Evolutionary conservation across 2,888 invertebrate species (phyloP).

Genomic region (Empis livida): DNA sequence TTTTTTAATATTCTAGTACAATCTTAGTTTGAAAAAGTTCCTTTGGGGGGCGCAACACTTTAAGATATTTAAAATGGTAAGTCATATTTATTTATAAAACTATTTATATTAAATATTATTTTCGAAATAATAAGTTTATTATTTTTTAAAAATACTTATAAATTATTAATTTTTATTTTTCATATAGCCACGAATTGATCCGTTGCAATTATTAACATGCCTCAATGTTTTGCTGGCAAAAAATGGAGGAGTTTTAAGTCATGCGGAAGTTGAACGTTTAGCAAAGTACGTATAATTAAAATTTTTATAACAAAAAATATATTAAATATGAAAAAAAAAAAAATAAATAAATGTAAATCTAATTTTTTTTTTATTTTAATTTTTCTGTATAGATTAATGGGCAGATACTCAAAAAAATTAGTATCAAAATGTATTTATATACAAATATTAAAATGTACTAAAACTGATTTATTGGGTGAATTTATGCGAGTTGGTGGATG

Average conservation of each 20-base stretch:
- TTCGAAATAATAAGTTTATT: neutral
- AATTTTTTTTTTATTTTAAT: neutral
- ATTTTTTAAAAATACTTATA: neutral
- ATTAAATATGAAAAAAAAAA: too few species aligned
- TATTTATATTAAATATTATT: neutral
- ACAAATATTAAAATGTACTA: constrained; percentile 79
- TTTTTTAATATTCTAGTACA: too few species aligned
- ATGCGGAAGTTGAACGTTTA: constrained; percentile 74
- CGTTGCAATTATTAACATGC: constrained; percentile 76
- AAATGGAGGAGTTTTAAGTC: constrained; percentile 77
- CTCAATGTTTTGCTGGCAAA: constrained; percentile 72
- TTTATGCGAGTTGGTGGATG: constrained; percentile 89
- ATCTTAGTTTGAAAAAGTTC: too few species aligned
- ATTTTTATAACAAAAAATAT: too few species aligned
- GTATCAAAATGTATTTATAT: constrained; percentile 93
- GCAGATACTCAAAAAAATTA: constrained; percentile 86
- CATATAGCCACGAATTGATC: constrained; percentile 83
- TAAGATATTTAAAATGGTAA: too few species aligned
- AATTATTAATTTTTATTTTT: constrained; percentile 12
- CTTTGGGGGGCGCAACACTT: too few species aligned
- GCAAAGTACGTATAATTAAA: constrained; percentile 54
- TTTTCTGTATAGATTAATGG: constrained; percentile 70
- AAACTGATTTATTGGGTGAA: constrained; percentile 67
- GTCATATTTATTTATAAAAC: too few species aligned
- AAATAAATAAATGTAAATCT: too few species aligned